Conservation (phyloP, 2,797 vertebrate species). For the Chiroxiphia lanceolata region DNA sequence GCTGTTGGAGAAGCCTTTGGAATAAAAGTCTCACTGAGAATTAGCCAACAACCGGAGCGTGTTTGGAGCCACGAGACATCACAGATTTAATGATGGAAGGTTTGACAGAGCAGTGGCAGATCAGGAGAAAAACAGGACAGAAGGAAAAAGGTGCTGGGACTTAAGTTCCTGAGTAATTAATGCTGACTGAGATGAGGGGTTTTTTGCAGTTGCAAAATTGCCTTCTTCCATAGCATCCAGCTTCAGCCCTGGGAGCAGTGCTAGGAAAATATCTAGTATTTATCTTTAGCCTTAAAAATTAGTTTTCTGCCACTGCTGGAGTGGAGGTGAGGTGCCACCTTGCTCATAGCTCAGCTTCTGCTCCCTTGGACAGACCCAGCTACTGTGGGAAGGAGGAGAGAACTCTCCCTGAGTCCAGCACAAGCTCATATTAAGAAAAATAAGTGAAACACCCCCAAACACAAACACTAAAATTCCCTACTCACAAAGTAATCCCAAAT, state of each 20-base stretch:
- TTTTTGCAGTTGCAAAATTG: background rate
- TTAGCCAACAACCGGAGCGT: conserved; percentile 13
- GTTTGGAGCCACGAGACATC: background rate
- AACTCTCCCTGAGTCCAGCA: background rate
- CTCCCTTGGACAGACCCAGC: background rate
- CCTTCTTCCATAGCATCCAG: background rate
- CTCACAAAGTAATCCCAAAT: background rate
- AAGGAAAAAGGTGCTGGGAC: background rate
- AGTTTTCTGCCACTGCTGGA: background rate
- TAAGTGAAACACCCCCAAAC: background rate
- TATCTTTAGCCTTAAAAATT: background rate
- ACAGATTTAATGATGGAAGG: background rate
- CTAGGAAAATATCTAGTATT: background rate
- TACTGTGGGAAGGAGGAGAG: background rate
- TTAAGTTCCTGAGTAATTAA: background rate
- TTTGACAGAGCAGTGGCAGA: conserved; percentile 1
- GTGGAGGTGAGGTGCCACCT: background rate
- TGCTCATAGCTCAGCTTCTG: accelerated
- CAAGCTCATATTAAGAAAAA: background rate
- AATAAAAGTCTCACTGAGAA: conserved; percentile 47
- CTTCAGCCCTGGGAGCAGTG: background rate
- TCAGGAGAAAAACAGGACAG: background rate
- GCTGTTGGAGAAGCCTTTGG: conserved; percentile 67
- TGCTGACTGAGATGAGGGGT: accelerated
- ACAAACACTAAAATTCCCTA: background rate